These are phyloP conservation scores for Leptestheria dahalacensis DNA, from an alignment of 1,140 invertebrate species.

Conservation along the genomic window DNA sequence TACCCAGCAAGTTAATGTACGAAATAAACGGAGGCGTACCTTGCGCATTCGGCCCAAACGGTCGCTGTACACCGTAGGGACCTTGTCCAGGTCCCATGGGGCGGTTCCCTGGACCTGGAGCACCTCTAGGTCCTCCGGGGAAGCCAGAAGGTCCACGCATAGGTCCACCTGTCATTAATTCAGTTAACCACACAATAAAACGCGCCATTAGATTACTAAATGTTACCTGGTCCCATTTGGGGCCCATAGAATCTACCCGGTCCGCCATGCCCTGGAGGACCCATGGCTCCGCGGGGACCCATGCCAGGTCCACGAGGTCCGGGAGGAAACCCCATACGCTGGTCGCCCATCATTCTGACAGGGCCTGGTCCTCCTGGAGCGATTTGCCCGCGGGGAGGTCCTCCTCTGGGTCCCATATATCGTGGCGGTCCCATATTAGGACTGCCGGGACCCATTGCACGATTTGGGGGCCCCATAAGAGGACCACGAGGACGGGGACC, in stretches of 20 bases:
- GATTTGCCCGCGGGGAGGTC: neutral
- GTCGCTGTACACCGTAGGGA: neutral
- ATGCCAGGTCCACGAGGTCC: slow-evolving; percentile 16
- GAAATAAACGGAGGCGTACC: too few relatives aligned
- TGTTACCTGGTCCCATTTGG: neutral
- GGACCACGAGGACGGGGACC: slow-evolving; percentile 18
- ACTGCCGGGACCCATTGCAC: neutral
- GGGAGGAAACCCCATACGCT: neutral
- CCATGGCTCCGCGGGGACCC: neutral
- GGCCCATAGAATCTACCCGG: slow-evolving; percentile 8
- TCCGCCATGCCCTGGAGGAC: slow-evolving; percentile 2
- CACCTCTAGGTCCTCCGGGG: slow-evolving; percentile 16
- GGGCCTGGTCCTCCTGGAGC: neutral
- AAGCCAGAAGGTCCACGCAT: slow-evolving; percentile 19
- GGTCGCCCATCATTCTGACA: slow-evolving; percentile 4
- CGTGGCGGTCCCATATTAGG: slow-evolving; percentile 18
- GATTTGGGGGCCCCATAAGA: slow-evolving; percentile 10
- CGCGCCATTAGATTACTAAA: neutral
- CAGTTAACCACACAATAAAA: neutral
- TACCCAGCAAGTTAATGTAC: too few relatives aligned
- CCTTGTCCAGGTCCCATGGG: slow-evolving; percentile 8
- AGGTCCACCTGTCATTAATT: neutral
- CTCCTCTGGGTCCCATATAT: slow-evolving; percentile 1
- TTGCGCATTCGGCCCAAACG: neutral
- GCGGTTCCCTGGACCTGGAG: slow-evolving; percentile 11